phyloP scores from a whole-genome alignment of 2,888 invertebrate genomes.

The Cecidostiba fungosa region DNA sequence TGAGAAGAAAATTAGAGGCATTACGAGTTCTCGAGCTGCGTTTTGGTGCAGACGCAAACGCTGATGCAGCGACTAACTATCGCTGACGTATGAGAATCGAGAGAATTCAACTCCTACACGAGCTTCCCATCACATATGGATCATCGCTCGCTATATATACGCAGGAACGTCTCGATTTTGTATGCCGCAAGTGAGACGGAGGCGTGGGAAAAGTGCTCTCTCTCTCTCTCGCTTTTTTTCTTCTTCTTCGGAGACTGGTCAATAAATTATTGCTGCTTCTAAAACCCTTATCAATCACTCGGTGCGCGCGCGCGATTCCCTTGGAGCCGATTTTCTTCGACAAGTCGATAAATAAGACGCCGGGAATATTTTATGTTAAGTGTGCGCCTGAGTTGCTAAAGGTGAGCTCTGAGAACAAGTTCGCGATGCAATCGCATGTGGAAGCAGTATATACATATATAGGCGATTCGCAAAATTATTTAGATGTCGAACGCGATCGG shows the following conservation, averaged over 20 bases:
- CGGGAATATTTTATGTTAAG: conserved; percentile 49
- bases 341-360: conserved; percentile 35
- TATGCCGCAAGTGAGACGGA: too few relatives aligned
- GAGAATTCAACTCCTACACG: background rate
- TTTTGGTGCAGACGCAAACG: background rate
- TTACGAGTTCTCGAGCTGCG: background rate
- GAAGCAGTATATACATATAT: background rate
- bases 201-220: background rate
- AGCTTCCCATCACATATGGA: background rate
- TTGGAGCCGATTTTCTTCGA: conserved; percentile 14
- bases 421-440: background rate
- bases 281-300: conserved; percentile 45
- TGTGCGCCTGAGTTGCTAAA: background rate
- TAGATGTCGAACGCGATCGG: background rate
- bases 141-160: too few relatives aligned
- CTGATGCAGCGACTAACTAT: background rate
- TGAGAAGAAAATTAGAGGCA: background rate
- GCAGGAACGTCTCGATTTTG: too few relatives aligned
- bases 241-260: background rate
- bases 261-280: conserved; percentile 54
- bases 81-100: too few relatives aligned
- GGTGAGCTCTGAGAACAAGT: background rate
- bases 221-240: conserved; percentile 10
- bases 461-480: conserved; percentile 7
- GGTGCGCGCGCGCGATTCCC: background rate